Base-by-base conservation (phyloP, 2,797 vertebrate species). In the Eupleurogrammus muticus region DNA sequence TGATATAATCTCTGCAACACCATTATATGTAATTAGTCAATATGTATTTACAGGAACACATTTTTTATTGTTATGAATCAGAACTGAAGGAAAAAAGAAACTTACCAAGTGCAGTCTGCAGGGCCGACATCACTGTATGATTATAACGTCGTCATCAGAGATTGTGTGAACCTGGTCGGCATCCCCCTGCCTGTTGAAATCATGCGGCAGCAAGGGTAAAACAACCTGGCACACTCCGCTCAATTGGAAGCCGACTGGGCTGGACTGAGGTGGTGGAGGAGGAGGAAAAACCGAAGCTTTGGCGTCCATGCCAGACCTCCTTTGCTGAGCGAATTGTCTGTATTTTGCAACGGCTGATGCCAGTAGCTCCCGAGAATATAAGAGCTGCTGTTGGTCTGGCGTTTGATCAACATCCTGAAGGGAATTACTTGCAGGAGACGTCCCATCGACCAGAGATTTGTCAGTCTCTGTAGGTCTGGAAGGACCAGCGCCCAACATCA, bases 351-450 rank as follows among this genome's bases (percentile, higher is more conserved):
- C 52, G 1, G 86, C 79, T 5, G 73, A 67, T 1, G 73, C 74
- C 0, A 90, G 48, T 14, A 88, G 66, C 66, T 87, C 70, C 23
- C 77, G 84, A 13, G 82, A 58, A 9, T 68, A 34, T 0, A n/a
- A 0, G 65, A 91, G 77, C 16, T 93, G 94, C 56, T 92, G 92
- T 42, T 86, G 74, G 0, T 93, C 91, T 46, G 95, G 79, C 5
- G 95, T 94, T 79, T 96, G 95, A 59, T 96, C 95, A 0, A 95
- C 92, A 64, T 92, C 94, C 20, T 96, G 93, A 1, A 92, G 90
- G 4, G 94, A 95, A 55, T 90, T 92, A 14, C 93, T 79, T 1
- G 90, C 91, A 34, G 83, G 34, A 4, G 81, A 21, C 1, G 54
- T 9, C 14, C 13, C 0, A 11, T 1, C 49, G 56, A 51, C 58